Percentiles rank a stretch among this genome's conserved stretches.
Conservation (phyloP, 2,888 invertebrate species). For the Ectemnius cavifrons region DNA sequence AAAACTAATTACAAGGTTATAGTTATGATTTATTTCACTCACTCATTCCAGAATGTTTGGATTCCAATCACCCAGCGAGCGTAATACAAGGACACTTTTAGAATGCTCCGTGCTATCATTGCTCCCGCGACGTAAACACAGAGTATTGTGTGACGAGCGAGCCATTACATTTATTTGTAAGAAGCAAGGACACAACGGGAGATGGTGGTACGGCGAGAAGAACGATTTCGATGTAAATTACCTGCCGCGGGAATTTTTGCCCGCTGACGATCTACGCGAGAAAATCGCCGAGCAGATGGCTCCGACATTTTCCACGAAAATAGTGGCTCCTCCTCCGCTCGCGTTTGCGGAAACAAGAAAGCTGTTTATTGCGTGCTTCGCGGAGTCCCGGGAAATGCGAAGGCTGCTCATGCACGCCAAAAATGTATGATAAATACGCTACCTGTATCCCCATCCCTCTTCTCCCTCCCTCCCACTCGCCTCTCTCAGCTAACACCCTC, state of each 20-base stretch:
- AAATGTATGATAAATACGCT: too few species aligned
- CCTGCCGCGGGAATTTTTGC: conserved; percentile 16
- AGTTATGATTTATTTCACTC: too few species aligned
- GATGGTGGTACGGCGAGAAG: conserved; percentile 13
- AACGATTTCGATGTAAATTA: conserved; percentile 36
- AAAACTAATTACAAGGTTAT: too few species aligned
- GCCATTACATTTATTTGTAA: conserved; percentile 17
- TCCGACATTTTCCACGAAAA: conserved; percentile 9
- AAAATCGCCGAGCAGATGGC: neutral
- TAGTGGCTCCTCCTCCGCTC: neutral
- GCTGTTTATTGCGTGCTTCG: conserved; percentile 5
- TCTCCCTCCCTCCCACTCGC: too few species aligned
- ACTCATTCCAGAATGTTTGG: too few species aligned
- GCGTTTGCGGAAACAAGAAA: conserved; percentile 1
- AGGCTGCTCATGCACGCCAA: neutral
- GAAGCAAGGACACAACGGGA: neutral
- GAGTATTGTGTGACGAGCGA: neutral
- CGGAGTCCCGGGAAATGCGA: neutral
- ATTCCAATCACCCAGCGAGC: too few species aligned
- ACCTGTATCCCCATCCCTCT: too few species aligned
- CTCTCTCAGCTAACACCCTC: too few species aligned
- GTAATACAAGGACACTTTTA: too few species aligned
- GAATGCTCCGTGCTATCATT: too few species aligned
- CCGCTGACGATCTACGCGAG: neutral
- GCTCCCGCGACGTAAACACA: neutral